Base-by-base conservation (phyloP, 2,888 invertebrate species). In the Callinectes sapidus region DNA sequence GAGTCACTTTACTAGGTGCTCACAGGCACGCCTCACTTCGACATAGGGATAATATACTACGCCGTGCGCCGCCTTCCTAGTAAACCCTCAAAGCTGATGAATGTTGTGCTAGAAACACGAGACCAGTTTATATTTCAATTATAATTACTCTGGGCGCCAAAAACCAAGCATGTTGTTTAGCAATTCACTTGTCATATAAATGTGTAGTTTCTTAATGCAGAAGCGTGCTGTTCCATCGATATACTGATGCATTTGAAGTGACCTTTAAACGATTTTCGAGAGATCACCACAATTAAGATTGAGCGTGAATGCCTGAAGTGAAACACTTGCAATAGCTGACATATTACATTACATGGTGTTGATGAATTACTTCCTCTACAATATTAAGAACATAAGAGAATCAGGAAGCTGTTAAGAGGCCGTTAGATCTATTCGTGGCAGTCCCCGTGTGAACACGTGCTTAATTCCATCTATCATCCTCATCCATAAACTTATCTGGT, bases 1-100 rank as follows among this genome's bases (percentile, higher is more conserved):
- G 81, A 81, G 81, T 81, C 81, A 81, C 35, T 35, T 81, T 35
- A 35, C 81, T 81, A 32, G 71, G 71, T 81, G 81, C 81, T 28
- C 35, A 16, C 35, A 35, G 81, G 81, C 35, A n/a, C 81, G 81
- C 81, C 81, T 32, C 81, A 35, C 81, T 13, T 3, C 18, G 35
- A 81, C 5, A 81, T 14, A 14, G 18, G 18, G 81, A 13, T n/a
- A n/a, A n/a, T n/a, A 81, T 13, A 81, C 35, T 35, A 16, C 35
- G 81, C 81, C 35, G 10, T n/a, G 35, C 35, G 5, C 35, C n/a
- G 81, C 35, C 81, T 16, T 71, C 32, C 3, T 13, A 13, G 35
- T 13, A 35, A n/a, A 81, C 32, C 2, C 16, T 32, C 35, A 81
- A 35, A 2, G 35, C 35, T 32, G 16, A 32, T 13, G 32, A 81